A percentile compares a stretch with the other conserved stretches of the same genome.
Conservation (phyloP, 2,888 invertebrate genomes). For the Clepsis dumicolana region DNA sequence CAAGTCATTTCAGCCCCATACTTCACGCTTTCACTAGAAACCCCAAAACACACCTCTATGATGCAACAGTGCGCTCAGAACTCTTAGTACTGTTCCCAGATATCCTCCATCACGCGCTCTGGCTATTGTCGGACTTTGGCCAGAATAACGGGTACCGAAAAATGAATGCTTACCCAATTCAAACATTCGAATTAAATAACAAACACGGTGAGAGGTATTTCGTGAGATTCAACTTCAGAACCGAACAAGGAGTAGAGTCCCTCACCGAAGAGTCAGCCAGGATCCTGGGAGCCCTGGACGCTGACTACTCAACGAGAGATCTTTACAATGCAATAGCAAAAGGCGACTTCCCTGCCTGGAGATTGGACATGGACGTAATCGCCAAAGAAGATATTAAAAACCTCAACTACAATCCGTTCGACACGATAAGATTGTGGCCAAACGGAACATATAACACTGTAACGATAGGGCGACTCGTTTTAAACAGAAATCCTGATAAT, state of each 20-base stretch:
- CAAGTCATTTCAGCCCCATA: background rate
- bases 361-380: conserved; percentile 92
- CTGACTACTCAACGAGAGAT: conserved; percentile 93
- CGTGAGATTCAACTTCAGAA: conserved; percentile 95
- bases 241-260: conserved; percentile 93
- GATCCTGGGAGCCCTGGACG: conserved; percentile 88
- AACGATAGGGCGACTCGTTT: conserved; percentile 91
- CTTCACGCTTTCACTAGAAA: conserved; percentile 9
- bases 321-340: conserved; percentile 92
- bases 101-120: background rate
- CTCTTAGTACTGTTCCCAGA: background rate
- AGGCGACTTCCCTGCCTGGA: conserved; percentile 89
- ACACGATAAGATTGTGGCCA: conserved; percentile 94
- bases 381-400: conserved; percentile 90
- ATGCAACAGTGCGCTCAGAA: background rate
- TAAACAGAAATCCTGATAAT: conserved; percentile 87
- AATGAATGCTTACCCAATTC: conserved; percentile 95
- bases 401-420: conserved; percentile 93
- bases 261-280: conserved; percentile 87
- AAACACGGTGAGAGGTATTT: conserved; percentile 88
- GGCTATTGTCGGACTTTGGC: conserved; percentile 18
- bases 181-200: conserved; percentile 94
- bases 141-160: conserved; percentile 89
- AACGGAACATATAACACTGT: conserved; percentile 92
- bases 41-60: conserved; percentile 20